Evolutionary conservation across 2,888 invertebrate genomes (phyloP).

Genomic region (Horisme vitalbata): DNA sequence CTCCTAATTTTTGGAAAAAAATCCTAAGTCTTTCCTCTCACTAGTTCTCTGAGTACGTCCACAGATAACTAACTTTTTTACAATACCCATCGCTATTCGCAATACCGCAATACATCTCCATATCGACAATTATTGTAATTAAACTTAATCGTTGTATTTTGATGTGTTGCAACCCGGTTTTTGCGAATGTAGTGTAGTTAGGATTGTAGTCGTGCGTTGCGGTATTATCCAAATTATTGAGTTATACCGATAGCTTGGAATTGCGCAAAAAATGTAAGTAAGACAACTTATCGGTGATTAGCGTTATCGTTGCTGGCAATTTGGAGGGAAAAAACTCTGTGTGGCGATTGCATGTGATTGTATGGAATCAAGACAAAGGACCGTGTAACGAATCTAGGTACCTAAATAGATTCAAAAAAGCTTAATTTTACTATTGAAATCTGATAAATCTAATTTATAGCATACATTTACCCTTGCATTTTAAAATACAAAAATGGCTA

Average conservation of each 20-base stretch:
- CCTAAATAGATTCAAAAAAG: no score
- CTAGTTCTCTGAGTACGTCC: slow-evolving; percentile 28
- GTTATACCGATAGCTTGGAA: slow-evolving; percentile 19
- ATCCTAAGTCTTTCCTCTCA: background rate
- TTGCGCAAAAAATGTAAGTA: slow-evolving; percentile 23
- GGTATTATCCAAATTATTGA: slow-evolving; percentile 15
- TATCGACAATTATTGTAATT: slow-evolving; percentile 52
- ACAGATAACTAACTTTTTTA: slow-evolving; percentile 34
- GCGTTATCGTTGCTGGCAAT: background rate
- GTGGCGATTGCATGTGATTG: no score
- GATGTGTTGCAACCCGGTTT: slow-evolving; percentile 41
- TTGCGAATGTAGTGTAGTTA: slow-evolving; percentile 19
- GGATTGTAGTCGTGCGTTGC: slow-evolving; percentile 11
- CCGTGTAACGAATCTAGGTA: no score
- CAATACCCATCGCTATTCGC: slow-evolving; percentile 27
- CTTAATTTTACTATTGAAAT: no score
- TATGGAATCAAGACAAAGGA: no score
- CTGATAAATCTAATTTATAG: no score
- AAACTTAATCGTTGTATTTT: slow-evolving; percentile 45
- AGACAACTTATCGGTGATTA: slow-evolving; percentile 14
- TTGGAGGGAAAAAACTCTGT: background rate
- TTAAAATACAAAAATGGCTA: no score
- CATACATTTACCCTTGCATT: no score
- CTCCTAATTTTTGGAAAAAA: no score
- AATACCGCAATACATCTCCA: slow-evolving; percentile 43